Base-by-base conservation (phyloP, 2,797 vertebrate species). In the Clamator glandarius region DNA sequence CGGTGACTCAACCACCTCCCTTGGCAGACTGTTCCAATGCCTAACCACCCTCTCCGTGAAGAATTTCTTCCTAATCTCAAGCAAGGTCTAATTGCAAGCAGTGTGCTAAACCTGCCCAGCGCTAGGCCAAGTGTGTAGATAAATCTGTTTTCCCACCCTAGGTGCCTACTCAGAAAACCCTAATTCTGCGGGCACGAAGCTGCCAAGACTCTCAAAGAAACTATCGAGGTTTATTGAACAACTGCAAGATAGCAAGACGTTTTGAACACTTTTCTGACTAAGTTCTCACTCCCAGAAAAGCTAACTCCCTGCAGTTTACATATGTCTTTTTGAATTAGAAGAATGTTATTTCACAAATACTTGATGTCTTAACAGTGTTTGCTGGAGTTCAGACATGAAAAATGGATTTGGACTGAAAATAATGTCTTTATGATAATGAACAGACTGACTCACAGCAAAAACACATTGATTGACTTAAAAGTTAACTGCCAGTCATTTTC, bases 271-370 rank as follows among this genome's bases (percentile, higher is more conserved):
- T 87, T 9, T 19, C 51, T 80, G 66, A 41, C 62, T 50, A 12
- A 77, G 67, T 91, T 79, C 58, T 95, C 62, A 46, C 35, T 83
- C 75, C n/a, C 24, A 80, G 67, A 90, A 83, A 77, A 66, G 61
- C 23, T 15, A 67, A 89, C 75, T 68, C 29, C 42, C 58, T 52
- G 59, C 46, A 51, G 78, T 95, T 90, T 86, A 73, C 25, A 35
- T 67, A 52, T n/a, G 44, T n/a, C 48, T 70, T 89, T 95, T 84
- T 90, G 24, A 95, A 82, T 89, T n/a, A 92, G 84, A 91, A 64
- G 29, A 74, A 83, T 51, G 48, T 52, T 82, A 69, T 92, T 96
- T 91, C 80, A 87, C 67, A 89, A n/a, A 80, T 46, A 86, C 41
- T 75, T 87, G 66, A 84, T 91, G 67, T 62, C 70, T 89, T 78